Evolutionary conservation across 1,140 invertebrate species (phyloP).

Genomic region (Belonocnema kinseyi): DNA sequence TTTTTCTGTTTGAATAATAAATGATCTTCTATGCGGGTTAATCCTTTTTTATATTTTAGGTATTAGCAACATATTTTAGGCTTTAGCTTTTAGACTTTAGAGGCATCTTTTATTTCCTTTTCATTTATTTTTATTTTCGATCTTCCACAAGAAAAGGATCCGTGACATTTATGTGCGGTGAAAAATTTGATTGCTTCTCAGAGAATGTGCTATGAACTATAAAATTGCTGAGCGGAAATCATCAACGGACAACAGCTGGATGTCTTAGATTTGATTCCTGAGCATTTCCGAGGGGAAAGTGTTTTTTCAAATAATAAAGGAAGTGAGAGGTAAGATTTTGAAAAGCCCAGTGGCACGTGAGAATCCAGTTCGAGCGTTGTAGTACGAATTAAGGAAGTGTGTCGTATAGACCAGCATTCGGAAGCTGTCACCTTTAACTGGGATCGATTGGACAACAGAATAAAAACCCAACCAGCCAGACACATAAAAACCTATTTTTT

Average conservation of each 20-base stretch:
- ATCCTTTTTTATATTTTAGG: no score
- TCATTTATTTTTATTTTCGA: no score
- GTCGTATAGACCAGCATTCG: background rate
- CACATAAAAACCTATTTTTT: slow-evolving; percentile 12
- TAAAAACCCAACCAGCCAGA: background rate
- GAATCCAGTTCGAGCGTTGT: background rate
- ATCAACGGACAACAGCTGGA: slow-evolving; percentile 17
- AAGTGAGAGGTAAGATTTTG: background rate
- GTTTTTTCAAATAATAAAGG: background rate
- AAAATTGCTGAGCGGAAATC: slow-evolving; percentile 18
- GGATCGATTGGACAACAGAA: background rate
- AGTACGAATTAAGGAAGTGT: slow-evolving; percentile 6
- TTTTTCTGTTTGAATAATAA: no score
- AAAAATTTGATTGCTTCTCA: slow-evolving; percentile 14
- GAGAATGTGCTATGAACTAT: slow-evolving; percentile 23
- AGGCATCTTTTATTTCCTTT: no score
- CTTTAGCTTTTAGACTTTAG: no score
- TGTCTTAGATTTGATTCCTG: background rate
- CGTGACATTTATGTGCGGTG: background rate
- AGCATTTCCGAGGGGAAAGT: background rate
- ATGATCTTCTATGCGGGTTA: no score
- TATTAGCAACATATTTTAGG: no score
- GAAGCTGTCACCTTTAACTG: slow-evolving; percentile 25
- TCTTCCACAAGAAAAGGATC: background rate
- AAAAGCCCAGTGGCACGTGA: background rate